These are phyloP conservation scores for Anabacerthia variegaticeps DNA, from an alignment of 2,797 vertebrate species.

Conservation along the genomic window DNA sequence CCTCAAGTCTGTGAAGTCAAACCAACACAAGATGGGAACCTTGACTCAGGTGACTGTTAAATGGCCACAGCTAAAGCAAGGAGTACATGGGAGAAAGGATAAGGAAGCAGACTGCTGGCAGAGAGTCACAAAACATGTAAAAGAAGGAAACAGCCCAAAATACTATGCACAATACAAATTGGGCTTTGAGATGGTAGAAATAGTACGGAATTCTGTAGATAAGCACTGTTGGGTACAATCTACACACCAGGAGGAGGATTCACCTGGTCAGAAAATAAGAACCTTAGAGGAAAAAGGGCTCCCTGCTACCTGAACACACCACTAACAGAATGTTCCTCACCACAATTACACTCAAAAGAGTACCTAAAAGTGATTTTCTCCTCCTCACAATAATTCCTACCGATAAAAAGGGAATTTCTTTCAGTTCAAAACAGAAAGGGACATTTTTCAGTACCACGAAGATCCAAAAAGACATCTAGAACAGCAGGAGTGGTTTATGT, in stretches of 20 bases:
- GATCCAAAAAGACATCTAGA: not conserved
- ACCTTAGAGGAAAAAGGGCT: not conserved
- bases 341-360: not conserved
- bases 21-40: not conserved
- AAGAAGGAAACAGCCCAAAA: not conserved
- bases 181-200: not conserved
- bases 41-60: not conserved
- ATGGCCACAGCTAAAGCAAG: not conserved
- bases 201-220: not conserved
- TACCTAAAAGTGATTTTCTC: not conserved
- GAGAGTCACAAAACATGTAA: not conserved
- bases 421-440: not conserved
- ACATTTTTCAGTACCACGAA: not conserved
- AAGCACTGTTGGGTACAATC: not conserved
- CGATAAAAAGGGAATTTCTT: not conserved
- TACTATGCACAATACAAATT: not conserved
- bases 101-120: not conserved
- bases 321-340: not conserved
- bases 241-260: not conserved
- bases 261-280: not conserved
- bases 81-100: not conserved
- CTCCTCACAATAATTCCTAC: fast-evolving
- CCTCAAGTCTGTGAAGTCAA: not conserved
- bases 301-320: not conserved
- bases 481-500: not conserved